Base-by-base conservation (phyloP, 1,140 invertebrate genomes). In the Psilanteris sp. region DNA sequence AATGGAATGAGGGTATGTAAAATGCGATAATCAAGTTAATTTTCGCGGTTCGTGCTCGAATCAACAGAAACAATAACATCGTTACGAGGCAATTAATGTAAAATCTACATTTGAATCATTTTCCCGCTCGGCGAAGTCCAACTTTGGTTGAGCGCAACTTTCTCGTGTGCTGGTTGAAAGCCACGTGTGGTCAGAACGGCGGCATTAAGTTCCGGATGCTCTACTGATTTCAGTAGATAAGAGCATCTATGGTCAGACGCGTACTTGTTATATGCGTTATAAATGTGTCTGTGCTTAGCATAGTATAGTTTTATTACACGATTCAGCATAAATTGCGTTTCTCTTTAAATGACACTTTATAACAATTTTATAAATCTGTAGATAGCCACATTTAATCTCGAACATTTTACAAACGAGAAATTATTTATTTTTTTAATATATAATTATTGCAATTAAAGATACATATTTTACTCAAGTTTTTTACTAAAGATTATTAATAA, bases 221-320 rank as follows among this genome's bases (percentile, higher is more conserved):
- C 70, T 46, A 43, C 59, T 73, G 61, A 73, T 73, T 66, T 73
- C 44, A 73, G 70, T 73, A 61, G 70, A 73, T 66, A 73, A 66
- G 70, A 73, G 61, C 52, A 9, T 37, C 9, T 55, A 73, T 15
- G 61, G 70, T 73, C 59, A 73, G 70, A 66, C 70, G 61, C 59
- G 70, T 22, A 46, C 50, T 59, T 50, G 43, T 66, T 73, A 59
- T 62, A 50, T 32, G 41, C 36, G 39, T 43, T 50, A 66, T 52
- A 43, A 73, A 50, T 50, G 50, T 13, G 18, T 39, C 20, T 64
- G 27, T 29, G 59, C 44, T 55, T 32, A 34, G 41, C 39, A 22
- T 15, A n/a, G 10, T 48, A 54, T 16, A 54, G 64, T 68, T 68
- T 67, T 3, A 14, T 14, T 20, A 29, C 18, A 16, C 46, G 15